Percentiles rank a stretch among this genome's conserved stretches.
These are phyloP conservation scores for Tuberolachnus salignus DNA, from an alignment of 2,888 invertebrate species.

Conservation along the genomic window DNA sequence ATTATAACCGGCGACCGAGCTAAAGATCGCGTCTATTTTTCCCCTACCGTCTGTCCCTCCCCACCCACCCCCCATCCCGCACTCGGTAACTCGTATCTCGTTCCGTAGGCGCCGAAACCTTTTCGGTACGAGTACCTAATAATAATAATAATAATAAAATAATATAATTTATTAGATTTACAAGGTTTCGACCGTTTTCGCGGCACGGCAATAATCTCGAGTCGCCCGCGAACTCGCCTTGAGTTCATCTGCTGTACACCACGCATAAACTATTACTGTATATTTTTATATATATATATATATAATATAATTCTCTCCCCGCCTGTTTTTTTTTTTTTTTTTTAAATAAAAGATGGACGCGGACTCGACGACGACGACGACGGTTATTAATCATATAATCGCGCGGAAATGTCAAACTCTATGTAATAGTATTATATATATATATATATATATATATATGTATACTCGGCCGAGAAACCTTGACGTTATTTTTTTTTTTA, in stretches of 20 bases:
- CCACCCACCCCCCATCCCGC: too few relatives aligned
- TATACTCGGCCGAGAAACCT: background rate
- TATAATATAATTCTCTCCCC: background rate
- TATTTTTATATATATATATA: background rate
- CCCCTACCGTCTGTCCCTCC: background rate
- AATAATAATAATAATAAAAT: background rate
- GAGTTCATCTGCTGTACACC: conserved; percentile 22
- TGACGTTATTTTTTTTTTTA: too few relatives aligned
- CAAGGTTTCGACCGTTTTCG: conserved; percentile 28
- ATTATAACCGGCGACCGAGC: background rate
- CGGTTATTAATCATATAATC: conserved; percentile 36
- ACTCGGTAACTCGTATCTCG: too few relatives aligned
- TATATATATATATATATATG: too few relatives aligned
- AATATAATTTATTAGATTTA: conserved; percentile 29
- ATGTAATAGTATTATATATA: too few relatives aligned
- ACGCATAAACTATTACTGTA: conserved; percentile 1
- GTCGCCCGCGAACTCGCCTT: conserved; percentile 32
- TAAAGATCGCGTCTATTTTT: conserved; percentile 40
- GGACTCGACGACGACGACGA: too few relatives aligned
- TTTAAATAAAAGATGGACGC: background rate
- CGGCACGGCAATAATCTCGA: conserved; percentile 34
- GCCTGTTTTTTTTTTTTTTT: too few relatives aligned
- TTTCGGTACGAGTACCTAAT: conserved; percentile 48
- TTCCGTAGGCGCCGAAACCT: conserved; percentile 28
- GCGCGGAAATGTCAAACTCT: conserved; percentile 45